Conservation (phyloP, 2,888 invertebrate genomes). For the Oeneis ivallda region DNA sequence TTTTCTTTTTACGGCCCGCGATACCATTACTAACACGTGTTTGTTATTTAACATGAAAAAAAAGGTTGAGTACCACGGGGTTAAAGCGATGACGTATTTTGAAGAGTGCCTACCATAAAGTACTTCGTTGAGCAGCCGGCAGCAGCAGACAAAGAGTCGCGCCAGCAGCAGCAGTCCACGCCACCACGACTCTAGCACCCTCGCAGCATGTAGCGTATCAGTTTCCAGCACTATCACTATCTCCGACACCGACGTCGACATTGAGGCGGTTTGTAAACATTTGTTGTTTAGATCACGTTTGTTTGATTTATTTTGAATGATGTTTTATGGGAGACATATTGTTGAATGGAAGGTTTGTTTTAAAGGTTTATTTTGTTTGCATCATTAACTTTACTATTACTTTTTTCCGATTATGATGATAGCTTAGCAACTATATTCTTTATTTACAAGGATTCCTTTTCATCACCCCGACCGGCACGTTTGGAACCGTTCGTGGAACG, state of each 20-base stretch:
- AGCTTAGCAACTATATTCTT: too few relatives aligned
- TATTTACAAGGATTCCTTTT: too few relatives aligned
- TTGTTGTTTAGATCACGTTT: constrained; percentile 8
- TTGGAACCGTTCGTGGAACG: too few relatives aligned
- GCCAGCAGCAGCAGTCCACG: constrained; percentile 74
- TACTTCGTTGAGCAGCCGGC: constrained; percentile 61
- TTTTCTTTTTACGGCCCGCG: too few relatives aligned
- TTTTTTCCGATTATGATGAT: too few relatives aligned
- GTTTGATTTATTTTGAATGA: not conserved
- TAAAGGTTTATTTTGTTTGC: not conserved
- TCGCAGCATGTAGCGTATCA: constrained; percentile 71
- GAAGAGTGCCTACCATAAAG: constrained; percentile 50
- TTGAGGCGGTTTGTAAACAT: constrained; percentile 33
- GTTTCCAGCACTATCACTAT: constrained; percentile 59
- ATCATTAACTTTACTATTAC: too few relatives aligned
- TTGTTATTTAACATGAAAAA: too few relatives aligned
- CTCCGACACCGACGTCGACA: constrained; percentile 58
- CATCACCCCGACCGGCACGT: too few relatives aligned
- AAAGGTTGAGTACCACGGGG: too few relatives aligned
- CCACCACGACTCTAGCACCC: constrained; percentile 79
- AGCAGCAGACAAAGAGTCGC: constrained; percentile 68
- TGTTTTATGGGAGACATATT: not conserved
- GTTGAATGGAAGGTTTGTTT: too few relatives aligned
- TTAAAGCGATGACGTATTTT: not conserved
- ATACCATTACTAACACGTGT: too few relatives aligned